Conservation (phyloP, 1,140 invertebrate genomes). For the Zaprionus lachaisei region DNA sequence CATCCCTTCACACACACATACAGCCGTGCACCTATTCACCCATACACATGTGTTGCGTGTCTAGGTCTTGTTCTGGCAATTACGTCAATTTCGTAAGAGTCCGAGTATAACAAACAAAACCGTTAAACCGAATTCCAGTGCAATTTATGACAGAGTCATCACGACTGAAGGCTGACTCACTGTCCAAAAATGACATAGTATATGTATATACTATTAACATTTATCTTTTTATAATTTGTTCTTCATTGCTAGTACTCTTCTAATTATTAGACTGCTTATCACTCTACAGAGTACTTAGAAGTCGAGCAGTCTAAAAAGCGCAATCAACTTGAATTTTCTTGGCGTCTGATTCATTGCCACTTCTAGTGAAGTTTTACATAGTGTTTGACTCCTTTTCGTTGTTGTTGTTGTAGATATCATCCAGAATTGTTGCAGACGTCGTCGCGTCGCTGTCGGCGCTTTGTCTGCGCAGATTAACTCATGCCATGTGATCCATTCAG, state of each 20-base stretch:
- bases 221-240: not conserved
- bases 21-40: not conserved
- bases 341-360: constrained; percentile 69
- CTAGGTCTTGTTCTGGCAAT: constrained; percentile 61
- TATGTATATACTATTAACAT: too few relatives aligned
- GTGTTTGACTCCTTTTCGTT: constrained; percentile 43
- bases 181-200: not conserved
- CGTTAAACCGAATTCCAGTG: constrained; percentile 65
- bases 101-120: constrained; percentile 76
- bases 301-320: not conserved
- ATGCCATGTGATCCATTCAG: constrained; percentile 67
- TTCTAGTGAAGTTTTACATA: constrained; percentile 69
- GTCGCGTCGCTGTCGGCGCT: constrained; percentile 67
- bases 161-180: constrained; percentile 5
- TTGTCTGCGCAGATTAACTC: constrained; percentile 72
- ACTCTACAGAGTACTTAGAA: constrained; percentile 1
- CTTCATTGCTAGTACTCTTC: not conserved
- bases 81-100: constrained; percentile 73
- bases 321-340: constrained; percentile 30
- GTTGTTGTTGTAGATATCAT: constrained; percentile 54
- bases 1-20: constrained; percentile 27
- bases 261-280: not conserved
- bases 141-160: constrained; percentile 68
- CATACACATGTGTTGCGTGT: constrained; percentile 51
- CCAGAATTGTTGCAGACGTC: constrained; percentile 65